Percentiles rank a stretch among this genome's conserved stretches.
Conservation (phyloP, 2,797 vertebrate species). For the Melanotaenia parkinsoni region DNA sequence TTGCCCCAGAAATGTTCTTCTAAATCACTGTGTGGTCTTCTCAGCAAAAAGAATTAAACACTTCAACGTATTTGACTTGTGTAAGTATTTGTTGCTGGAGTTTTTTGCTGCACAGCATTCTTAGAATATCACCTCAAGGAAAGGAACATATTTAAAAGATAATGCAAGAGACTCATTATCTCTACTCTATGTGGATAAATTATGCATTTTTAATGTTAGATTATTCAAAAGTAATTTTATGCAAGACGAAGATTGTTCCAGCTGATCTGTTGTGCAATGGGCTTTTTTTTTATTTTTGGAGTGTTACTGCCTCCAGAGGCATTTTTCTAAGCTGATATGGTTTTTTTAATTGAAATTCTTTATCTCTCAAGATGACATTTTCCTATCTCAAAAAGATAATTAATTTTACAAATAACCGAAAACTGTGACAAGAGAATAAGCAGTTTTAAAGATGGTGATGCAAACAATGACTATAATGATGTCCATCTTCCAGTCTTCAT, state of each 20-base stretch:
- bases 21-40: constrained; percentile 10
- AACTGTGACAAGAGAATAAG: constrained; percentile 34
- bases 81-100: background rate
- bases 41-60: background rate
- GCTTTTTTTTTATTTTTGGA: constrained; percentile 13
- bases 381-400: constrained; percentile 43
- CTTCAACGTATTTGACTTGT: background rate
- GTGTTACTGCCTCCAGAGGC: constrained; percentile 43
- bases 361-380: constrained; percentile 61
- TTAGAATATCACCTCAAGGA: background rate
- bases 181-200: background rate
- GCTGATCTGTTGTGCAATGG: constrained; percentile 28
- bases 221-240: constrained; percentile 22
- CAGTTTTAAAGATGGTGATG: constrained; percentile 33
- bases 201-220: background rate
- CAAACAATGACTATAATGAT: constrained; percentile 5
- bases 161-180: background rate
- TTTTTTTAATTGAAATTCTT: constrained; percentile 67
- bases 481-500: constrained; percentile 15
- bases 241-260: constrained; percentile 23
- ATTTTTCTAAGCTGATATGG: constrained; percentile 57
- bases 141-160: background rate
- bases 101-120: constrained; percentile 9
- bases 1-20: constrained; percentile 4
- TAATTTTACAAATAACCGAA: constrained; percentile 55